phyloP scores from a whole-genome alignment of 2,113 vertebrate genomes.

The Mohoua ochrocephala region DNA sequence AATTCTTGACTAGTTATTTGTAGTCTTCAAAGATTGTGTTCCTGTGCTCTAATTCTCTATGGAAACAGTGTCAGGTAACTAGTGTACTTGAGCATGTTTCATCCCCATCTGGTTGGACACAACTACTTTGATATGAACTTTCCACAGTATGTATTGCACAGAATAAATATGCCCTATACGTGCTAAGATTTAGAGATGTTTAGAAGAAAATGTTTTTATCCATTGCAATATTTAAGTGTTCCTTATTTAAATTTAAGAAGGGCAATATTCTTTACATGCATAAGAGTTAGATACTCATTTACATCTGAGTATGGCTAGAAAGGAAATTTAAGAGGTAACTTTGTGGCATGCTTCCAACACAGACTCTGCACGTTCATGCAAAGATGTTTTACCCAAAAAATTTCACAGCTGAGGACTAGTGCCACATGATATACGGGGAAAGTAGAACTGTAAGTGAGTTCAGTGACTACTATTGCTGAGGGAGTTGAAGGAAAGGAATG shows the following conservation, averaged over 20 bases:
- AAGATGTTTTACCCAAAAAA: background rate
- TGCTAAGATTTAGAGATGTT: background rate
- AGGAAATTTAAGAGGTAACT: background rate
- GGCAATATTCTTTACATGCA: background rate
- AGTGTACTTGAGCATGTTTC: background rate
- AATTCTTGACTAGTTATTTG: background rate
- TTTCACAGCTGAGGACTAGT: background rate
- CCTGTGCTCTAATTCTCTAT: background rate
- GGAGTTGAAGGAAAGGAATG: background rate
- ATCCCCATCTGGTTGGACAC: background rate
- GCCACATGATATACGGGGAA: background rate
- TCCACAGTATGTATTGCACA: background rate
- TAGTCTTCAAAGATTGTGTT: background rate
- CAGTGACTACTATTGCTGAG: background rate
- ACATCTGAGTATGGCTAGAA: background rate
- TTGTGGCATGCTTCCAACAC: background rate
- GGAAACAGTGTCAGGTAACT: background rate
- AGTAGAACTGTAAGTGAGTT: background rate
- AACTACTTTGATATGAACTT: background rate
- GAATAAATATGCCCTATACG: background rate
- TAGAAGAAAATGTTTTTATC: background rate
- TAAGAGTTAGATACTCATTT: background rate
- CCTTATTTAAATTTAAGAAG: background rate
- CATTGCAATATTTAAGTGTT: background rate
- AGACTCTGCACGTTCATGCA: background rate